A percentile compares a stretch with the other conserved stretches of the same genome.
phyloP scores from a whole-genome alignment of 2,888 invertebrate genomes.

The Gnatocerus cornutus region DNA sequence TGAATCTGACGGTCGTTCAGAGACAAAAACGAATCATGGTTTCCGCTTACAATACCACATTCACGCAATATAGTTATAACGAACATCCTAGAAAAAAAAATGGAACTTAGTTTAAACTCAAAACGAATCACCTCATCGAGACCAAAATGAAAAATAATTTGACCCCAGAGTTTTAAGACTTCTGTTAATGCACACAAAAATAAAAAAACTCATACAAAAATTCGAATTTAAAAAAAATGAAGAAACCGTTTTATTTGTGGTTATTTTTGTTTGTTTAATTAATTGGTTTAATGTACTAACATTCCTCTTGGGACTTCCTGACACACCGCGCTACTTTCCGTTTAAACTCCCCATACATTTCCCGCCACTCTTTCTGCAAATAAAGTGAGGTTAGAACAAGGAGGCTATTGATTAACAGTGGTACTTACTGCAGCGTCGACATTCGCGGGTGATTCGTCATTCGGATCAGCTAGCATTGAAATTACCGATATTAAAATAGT shows the following conservation, averaged over 20 bases:
- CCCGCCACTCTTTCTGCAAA: conserved; percentile 98
- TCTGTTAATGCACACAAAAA: conserved; percentile 12
- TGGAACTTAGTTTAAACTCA: conserved; percentile 1
- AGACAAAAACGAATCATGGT: conserved; percentile 30
- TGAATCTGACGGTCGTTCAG: conserved; percentile 37
- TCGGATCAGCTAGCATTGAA: conserved; percentile 99
- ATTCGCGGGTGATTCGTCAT: conserved; percentile 99
- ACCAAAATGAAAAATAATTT: conserved; percentile 50
- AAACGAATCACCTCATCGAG: conserved; percentile 45
- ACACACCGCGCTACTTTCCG: conserved; percentile 98
- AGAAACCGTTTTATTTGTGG: conserved; percentile 55
- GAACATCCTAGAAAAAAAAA: conserved; percentile 5
- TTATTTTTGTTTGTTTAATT: conserved; percentile 54
- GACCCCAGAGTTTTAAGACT: conserved; percentile 53
- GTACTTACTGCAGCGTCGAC: conserved; percentile 97
- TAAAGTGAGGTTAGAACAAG: conserved; percentile 19
- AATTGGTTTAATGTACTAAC: conserved; percentile 80
- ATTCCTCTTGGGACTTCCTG: conserved; percentile 98
- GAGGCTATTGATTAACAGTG: conserved; percentile 7
- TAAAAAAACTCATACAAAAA: conserved; percentile 38
- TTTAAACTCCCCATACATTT: conserved; percentile 97
- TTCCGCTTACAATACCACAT: conserved; percentile 44
- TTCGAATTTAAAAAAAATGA: conserved; percentile 57
- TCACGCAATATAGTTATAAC: conserved; percentile 30
- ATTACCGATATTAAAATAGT: conserved; percentile 99